Evolutionary conservation across 2,113 vertebrate species (phyloP), one percentile per base, ranked within the genome.

Genomic region (Chelonoidis abingdonii): DNA sequence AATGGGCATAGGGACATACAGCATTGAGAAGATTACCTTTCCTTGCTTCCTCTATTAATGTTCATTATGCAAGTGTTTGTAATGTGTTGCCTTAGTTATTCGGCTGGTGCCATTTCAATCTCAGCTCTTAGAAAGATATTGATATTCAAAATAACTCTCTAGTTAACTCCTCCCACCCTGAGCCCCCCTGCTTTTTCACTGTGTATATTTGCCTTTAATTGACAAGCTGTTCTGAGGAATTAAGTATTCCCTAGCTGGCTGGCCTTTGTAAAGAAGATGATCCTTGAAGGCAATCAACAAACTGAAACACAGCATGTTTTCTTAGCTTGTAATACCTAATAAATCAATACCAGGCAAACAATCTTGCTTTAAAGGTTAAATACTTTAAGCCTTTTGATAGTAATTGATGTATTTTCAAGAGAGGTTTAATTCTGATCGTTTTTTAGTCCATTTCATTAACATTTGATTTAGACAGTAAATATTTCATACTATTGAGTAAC

Each of bases 341-440:
- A 93, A 97, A 94, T 91, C 65, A 95, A 69, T 96, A 95, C 78
- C 41, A 92, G 86, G 17, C 50, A 96, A 97, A 91, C 80, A 93
- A 50, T 95, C 52, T 38, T 85, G 82, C 1, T 89, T 95, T 84
- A 97, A 83, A 94, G 49, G 41, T 96, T 96, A 97, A 98, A 86
- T 88, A 88, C 13, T 88, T 86, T 59, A 88, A 96, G 49, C 16
- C 44, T 94, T 96, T 89, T 94, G 49, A 86, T 75, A 93, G 22
- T 90, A 96, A 88, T 76, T 92, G 25, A 94, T 84, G 22, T 49
- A 72, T 91, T 96, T 92, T 94, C 62, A 95, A 94, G 76, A 89
- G 5, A 92, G 24, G 8, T 87, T 95, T 95, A 87, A 87, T 95
- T 97, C 80, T 90, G n/a, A 57, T 57, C 31, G 31, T 89, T 90